Evolutionary conservation across 2,113 vertebrate species (phyloP).

Genomic region (Corvus moneduloides): DNA sequence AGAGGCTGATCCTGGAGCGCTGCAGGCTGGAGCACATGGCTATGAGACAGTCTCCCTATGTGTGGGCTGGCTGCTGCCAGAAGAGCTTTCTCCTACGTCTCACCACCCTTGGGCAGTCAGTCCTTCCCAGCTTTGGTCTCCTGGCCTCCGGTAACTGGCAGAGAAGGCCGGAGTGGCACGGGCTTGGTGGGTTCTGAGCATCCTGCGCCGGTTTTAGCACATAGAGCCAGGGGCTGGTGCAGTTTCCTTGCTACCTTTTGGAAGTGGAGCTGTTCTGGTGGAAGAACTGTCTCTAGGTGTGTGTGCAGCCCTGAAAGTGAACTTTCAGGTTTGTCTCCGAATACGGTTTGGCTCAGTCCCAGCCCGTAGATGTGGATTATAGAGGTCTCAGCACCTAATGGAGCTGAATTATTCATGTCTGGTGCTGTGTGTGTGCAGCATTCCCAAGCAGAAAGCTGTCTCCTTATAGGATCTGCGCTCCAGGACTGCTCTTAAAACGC

Average conservation of each 20-base stretch:
- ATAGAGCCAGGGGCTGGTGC: not conserved
- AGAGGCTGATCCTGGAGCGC: conserved; percentile 44
- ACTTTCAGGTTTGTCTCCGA: conserved; percentile 65
- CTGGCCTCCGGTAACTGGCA: not conserved
- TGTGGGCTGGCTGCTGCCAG: conserved; percentile 41
- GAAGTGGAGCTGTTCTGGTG: not conserved
- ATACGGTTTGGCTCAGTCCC: conserved; percentile 18
- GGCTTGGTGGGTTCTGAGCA: not conserved
- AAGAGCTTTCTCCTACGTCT: conserved; percentile 25
- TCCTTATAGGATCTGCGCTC: conserved; percentile 52
- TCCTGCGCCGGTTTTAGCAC: not conserved
- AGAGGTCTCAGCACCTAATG: conserved; percentile 61
- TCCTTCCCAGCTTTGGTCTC: not conserved
- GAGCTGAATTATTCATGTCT: conserved; percentile 72
- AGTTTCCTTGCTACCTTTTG: not conserved
- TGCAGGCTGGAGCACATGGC: conserved; percentile 51
- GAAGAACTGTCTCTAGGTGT: conserved; percentile 39
- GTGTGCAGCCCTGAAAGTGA: conserved; percentile 48
- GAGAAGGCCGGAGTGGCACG: not conserved
- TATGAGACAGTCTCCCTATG: conserved; percentile 23
- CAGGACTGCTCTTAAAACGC: conserved; percentile 62
- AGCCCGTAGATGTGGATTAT: conserved; percentile 3
- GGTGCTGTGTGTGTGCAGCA: conserved; percentile 40
- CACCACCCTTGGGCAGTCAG: not conserved
- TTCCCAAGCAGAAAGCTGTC: conserved; percentile 58